A percentile compares a stretch with the other conserved stretches of the same genome.
phyloP scores from a whole-genome alignment of 2,888 invertebrate species.

The Lycophotia porphyrea region DNA sequence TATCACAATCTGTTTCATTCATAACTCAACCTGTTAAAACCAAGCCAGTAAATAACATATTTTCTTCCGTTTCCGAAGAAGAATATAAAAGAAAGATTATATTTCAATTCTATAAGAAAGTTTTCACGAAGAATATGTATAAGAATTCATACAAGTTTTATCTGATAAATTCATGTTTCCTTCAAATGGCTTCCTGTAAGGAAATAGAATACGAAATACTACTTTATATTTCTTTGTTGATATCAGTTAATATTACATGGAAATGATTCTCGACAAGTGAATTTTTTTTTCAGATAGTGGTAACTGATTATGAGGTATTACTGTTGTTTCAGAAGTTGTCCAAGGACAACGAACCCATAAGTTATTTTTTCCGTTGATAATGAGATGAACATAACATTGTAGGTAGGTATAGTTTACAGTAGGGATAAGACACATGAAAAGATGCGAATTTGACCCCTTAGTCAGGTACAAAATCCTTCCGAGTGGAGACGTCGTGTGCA shows the following conservation, averaged over 20 bases:
- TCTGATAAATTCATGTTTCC: conserved; percentile 38
- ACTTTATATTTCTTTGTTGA: conserved; percentile 25
- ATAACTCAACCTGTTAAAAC: background rate
- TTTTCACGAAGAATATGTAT: conserved; percentile 14
- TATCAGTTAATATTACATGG: conserved; percentile 25
- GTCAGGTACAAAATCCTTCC: no score
- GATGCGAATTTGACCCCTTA: no score
- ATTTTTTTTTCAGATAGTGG: conserved; percentile 3
- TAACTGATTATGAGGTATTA: conserved; percentile 11
- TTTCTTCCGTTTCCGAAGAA: conserved; percentile 1
- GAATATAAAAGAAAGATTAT: conserved; percentile 26
- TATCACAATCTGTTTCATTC: background rate
- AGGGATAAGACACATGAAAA: no score
- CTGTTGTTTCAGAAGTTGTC: conserved; percentile 8
- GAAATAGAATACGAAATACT: conserved; percentile 20
- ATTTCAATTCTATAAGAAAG: conserved; percentile 8
- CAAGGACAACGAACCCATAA: background rate
- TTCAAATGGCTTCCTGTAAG: conserved; percentile 22
- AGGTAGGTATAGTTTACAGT: background rate
- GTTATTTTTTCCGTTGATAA: background rate
- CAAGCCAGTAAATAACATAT: background rate
- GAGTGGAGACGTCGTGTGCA: no score
- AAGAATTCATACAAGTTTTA: conserved; percentile 29
- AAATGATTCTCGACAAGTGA: conserved; percentile 2
- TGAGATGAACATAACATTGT: background rate